Evolutionary conservation across 1,140 invertebrate genomes (phyloP).

Genomic region (Campoletis sonorensis): DNA sequence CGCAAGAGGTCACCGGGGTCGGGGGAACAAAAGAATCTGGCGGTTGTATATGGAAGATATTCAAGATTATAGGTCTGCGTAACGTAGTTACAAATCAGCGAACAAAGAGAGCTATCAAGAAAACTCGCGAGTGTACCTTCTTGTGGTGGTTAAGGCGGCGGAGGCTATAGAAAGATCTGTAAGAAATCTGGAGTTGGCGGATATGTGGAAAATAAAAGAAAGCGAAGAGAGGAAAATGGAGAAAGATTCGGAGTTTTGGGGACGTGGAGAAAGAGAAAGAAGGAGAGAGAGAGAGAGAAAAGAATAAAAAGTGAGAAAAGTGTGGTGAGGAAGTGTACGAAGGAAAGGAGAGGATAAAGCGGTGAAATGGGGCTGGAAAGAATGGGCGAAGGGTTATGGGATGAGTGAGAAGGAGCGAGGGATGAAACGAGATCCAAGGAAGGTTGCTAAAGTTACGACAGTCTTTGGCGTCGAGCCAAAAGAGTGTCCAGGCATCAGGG

Average conservation of each 20-base stretch:
- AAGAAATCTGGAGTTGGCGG: conserved; percentile 32
- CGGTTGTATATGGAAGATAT: conserved; percentile 47
- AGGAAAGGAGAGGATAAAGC: conserved; percentile 56
- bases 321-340: conserved; percentile 49
- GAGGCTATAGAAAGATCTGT: background rate
- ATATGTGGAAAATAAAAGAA: conserved; percentile 37
- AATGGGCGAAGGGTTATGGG: conserved; percentile 41
- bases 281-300: background rate
- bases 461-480: conserved; percentile 68
- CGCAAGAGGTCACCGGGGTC: too few relatives aligned
- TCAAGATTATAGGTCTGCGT: conserved; percentile 54
- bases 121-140: background rate
- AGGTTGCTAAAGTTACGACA: conserved; percentile 70
- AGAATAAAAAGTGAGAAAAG: conserved; percentile 45
- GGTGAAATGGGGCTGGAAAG: conserved; percentile 40
- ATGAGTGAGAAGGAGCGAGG: conserved; percentile 51
- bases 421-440: conserved; percentile 49
- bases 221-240: background rate
- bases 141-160: background rate
- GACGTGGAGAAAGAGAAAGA: background rate
- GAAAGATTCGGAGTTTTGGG: background rate
- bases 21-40: background rate
- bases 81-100: conserved; percentile 38
- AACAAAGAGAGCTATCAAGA: conserved; percentile 28
- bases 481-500: conserved; percentile 49